Conservation (phyloP, 1,140 invertebrate genomes). For the Neodiprion pinetum region DNA sequence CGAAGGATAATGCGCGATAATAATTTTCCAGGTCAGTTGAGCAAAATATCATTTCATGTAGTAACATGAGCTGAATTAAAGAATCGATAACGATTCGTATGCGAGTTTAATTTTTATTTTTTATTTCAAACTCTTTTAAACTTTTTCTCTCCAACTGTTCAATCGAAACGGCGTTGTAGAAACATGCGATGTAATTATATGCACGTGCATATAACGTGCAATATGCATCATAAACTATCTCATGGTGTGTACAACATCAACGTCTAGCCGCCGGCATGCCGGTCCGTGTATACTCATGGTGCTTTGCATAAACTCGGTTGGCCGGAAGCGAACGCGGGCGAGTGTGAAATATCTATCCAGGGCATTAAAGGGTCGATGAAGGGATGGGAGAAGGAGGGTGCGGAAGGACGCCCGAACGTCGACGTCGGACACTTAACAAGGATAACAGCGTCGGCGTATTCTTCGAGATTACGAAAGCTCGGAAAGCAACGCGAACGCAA, state of each 20-base stretch:
- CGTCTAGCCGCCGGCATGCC: neutral
- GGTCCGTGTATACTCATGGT: neutral
- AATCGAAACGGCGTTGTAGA: no score
- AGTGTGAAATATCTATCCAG: constrained; percentile 2
- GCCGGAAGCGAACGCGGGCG: neutral
- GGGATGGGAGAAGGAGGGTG: neutral
- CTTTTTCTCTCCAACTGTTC: no score
- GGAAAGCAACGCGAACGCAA: neutral
- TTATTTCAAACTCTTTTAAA: no score
- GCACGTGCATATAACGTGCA: no score
- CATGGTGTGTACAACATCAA: neutral
- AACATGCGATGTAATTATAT: no score
- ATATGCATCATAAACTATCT: no score
- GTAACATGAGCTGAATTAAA: no score
- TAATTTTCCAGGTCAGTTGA: no score
- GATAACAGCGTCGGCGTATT: neutral
- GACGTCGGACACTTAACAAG: neutral
- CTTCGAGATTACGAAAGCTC: neutral
- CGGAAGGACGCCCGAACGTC: neutral
- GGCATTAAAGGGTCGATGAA: neutral
- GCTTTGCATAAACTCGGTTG: constrained; percentile 1
- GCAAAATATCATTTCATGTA: no score
- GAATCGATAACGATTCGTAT: no score
- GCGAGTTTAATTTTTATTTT: no score
- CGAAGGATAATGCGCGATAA: no score